phyloP scores from a whole-genome alignment of 2,888 invertebrate species.

The Venusia cambrica region DNA sequence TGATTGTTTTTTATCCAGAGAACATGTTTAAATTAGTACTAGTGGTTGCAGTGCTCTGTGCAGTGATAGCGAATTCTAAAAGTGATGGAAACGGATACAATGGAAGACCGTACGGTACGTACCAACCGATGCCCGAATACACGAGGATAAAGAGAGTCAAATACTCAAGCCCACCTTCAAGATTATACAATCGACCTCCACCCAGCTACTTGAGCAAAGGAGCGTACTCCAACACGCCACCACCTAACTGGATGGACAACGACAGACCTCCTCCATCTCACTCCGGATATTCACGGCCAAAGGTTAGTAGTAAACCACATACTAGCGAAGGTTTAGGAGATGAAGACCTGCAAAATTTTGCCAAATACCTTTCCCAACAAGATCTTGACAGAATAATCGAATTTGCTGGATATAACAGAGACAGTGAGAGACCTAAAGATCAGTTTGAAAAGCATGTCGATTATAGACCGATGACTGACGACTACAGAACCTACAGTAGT shows the following conservation, averaged over 20 bases:
- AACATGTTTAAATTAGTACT: slow-evolving; percentile 26
- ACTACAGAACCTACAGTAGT: slow-evolving; percentile 29
- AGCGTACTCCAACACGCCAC: slow-evolving; percentile 58
- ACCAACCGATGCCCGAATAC: slow-evolving; percentile 28
- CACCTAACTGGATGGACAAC: slow-evolving; percentile 43
- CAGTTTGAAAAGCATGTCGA: slow-evolving; percentile 23
- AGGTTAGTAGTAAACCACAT: slow-evolving; percentile 61
- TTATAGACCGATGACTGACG: slow-evolving; percentile 25
- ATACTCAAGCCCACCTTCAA: slow-evolving; percentile 50
- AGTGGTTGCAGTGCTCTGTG: slow-evolving; percentile 38
- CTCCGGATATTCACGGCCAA: slow-evolving; percentile 22
- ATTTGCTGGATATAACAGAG: slow-evolving; percentile 44
- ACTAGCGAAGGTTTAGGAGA: slow-evolving; percentile 53
- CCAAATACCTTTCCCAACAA: slow-evolving; percentile 63
- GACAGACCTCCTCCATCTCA: slow-evolving; percentile 15
- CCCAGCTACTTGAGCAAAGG: slow-evolving; percentile 41
- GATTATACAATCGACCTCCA: slow-evolving; percentile 57
- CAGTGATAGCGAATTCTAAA: slow-evolving; percentile 36
- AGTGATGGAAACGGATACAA: slow-evolving; percentile 43
- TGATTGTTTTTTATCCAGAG: background rate
- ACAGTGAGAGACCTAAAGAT: slow-evolving; percentile 28
- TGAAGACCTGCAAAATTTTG: slow-evolving; percentile 59
- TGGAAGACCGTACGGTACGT: slow-evolving; percentile 25
- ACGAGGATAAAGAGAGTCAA: slow-evolving; percentile 60
- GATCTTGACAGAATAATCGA: slow-evolving; percentile 65